Evolutionary conservation across 2,888 invertebrate genomes (phyloP), one percentile per base, ranked within the genome.

Genomic region (Busseola fusca): DNA sequence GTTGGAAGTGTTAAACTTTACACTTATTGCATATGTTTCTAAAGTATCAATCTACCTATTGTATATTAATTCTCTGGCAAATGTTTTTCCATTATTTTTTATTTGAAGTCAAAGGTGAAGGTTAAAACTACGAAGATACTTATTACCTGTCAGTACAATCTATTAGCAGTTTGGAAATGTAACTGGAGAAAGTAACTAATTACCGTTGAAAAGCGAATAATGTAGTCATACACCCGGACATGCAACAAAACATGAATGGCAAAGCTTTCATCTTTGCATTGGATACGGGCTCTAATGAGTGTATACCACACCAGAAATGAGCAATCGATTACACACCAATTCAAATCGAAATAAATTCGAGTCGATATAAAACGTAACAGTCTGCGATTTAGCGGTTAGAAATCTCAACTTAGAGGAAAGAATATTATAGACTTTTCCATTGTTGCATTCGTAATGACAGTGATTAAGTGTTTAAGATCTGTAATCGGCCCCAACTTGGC

Each of bases 181-280:
- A 83, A 86, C 76, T 74, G 84, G 89, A 88, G 91, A 92, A 91
- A 91, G 91, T 91, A 80, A 87, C 89, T 91, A 91, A 92, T 91
- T 90, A 89, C 81, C 79, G 80, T 82, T 87, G 82, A 85, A 84
- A 82, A 84, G 83, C 85, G 84, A 86, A 88, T 88, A 87, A 87
- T 86, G 87, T 86, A 87, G 84, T 86, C 84, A 86, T 86, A 87
- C 78, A 68, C 64, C 52, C 48, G 82, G 81, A 86, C 89, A 89
- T 86, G 88, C 87, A 88, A 89, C 81, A 76, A 85, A 87, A 76
- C 76, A 81, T 86, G 78, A 84, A 76, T 84, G 78, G 83, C 71
- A 77, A 83, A 88, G 88, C 89, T 90, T 90, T 88, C 87, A 86
- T 89, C 85, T 87, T 81, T 74, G 70, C 75, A 81, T 86, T 84